These are phyloP conservation scores for Thymelicus acteon DNA, from an alignment of 2,888 invertebrate genomes.

Conservation along the genomic window DNA sequence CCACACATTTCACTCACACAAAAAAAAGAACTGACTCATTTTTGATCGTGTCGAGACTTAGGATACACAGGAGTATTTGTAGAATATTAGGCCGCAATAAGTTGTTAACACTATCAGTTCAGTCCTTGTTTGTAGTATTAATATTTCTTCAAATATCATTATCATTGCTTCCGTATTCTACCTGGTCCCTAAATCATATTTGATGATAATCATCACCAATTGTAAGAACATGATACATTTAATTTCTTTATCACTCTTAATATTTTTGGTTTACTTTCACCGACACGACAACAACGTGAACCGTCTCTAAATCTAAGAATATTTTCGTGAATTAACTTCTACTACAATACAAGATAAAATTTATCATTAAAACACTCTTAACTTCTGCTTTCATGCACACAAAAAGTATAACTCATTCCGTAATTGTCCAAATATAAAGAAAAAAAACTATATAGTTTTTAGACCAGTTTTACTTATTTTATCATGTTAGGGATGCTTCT, in stretches of 20 bases:
- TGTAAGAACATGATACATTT: neutral
- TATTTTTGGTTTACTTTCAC: conserved; percentile 2
- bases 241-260: neutral
- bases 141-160: conserved; percentile 3
- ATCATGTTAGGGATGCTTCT: too few relatives aligned
- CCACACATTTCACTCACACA: conserved; percentile 44
- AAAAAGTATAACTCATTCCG: conserved; percentile 30
- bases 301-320: conserved; percentile 14
- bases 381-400: conserved; percentile 10
- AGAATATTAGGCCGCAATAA: neutral
- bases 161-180: conserved; percentile 11
- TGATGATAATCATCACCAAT: conserved; percentile 6
- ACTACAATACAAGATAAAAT: conserved; percentile 2
- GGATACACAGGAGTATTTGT: conserved; percentile 19
- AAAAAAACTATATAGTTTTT: neutral
- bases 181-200: conserved; percentile 26
- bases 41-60: conserved; percentile 33
- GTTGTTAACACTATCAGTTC: neutral
- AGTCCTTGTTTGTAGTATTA: conserved; percentile 1
- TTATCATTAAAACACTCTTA: conserved; percentile 18
- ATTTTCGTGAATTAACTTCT: conserved; percentile 7
- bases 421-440: conserved; percentile 18
- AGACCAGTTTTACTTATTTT: too few relatives aligned
- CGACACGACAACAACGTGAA: conserved; percentile 15
- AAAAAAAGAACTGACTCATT: conserved; percentile 30